phyloP scores from a whole-genome alignment of 2,797 vertebrate species.

The Leucoraja ocellata region DNA sequence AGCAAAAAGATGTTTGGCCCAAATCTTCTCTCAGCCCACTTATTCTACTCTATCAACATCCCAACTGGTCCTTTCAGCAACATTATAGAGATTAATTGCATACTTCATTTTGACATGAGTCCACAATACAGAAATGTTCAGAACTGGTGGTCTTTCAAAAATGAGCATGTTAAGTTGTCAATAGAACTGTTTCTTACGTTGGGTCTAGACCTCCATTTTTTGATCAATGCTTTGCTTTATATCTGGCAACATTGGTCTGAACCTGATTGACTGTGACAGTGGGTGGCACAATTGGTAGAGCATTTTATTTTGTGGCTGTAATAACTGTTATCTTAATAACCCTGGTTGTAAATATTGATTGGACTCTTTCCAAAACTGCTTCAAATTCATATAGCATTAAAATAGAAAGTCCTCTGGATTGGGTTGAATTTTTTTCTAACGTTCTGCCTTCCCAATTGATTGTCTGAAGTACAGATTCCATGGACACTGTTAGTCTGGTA shows the following conservation, averaged over 20 bases:
- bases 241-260: not conserved
- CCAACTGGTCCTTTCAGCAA: not conserved
- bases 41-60: not conserved
- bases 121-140: not conserved
- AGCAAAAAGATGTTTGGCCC: not conserved
- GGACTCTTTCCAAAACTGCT: not conserved
- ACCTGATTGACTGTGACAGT: not conserved
- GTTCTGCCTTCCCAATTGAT: not conserved
- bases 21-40: not conserved
- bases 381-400: not conserved
- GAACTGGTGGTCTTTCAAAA: not conserved
- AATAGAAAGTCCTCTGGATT: not conserved
- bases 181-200: not conserved
- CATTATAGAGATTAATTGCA: not conserved
- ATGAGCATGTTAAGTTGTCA: not conserved
- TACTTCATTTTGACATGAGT: not conserved
- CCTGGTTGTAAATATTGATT: not conserved
- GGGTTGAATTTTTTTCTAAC: not conserved
- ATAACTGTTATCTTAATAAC: not conserved
- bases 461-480: not conserved
- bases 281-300: not conserved
- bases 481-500: not conserved
- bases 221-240: not conserved
- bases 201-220: not conserved
- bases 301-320: not conserved